Base-by-base conservation (phyloP, 2,797 vertebrate genomes). In the Melanotaenia boesemani region DNA sequence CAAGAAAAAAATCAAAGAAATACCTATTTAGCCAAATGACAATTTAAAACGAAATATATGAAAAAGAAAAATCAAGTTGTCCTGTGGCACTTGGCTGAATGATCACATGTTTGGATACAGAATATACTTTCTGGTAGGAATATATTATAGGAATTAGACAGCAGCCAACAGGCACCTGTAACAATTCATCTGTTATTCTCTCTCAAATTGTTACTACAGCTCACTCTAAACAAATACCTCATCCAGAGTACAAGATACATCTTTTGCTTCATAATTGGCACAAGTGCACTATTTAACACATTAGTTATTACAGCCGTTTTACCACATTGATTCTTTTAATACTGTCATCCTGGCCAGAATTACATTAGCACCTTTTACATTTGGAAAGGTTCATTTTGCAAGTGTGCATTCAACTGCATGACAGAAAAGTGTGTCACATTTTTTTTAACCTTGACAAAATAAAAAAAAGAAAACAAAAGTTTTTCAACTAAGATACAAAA, bases 51-150 rank as follows among this genome's bases (percentile, higher is more conserved):
- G 88, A 74, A 85, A 72, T 80, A 88, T 20, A 52, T 22, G 48
- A 69, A 79, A 68, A 56, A 81, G 61, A 80, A 75, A 83, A 83
- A 63, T 82, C 67, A 85, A 65, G 70, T 76, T 89, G 84, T 89
- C 83, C 75, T 86, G 86, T 90, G 90, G 89, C 91, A 91, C 90
- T 91, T 91, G 87, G 86, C 87, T 91, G 78, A 88, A 91, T 86
- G 67, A 86, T 85, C 84, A 84, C 72, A 83, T 82, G 74, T 89
- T 81, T 83, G 79, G 82, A 88, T 82, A 80, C 56, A 84, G 83
- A 87, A 88, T 72, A 92, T 80, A 89, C 83, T 81, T 85, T 61
- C 70, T 81, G 71, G 76, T 82, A 81, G 36, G 48, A 87, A 70
- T 84, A 88, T 80, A 76, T 65, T 70, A 46, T 60, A 82, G 57